These are phyloP conservation scores for Trachops cirrhosus DNA, from an alignment of 2,797 vertebrate genomes.

Conservation along the genomic window DNA sequence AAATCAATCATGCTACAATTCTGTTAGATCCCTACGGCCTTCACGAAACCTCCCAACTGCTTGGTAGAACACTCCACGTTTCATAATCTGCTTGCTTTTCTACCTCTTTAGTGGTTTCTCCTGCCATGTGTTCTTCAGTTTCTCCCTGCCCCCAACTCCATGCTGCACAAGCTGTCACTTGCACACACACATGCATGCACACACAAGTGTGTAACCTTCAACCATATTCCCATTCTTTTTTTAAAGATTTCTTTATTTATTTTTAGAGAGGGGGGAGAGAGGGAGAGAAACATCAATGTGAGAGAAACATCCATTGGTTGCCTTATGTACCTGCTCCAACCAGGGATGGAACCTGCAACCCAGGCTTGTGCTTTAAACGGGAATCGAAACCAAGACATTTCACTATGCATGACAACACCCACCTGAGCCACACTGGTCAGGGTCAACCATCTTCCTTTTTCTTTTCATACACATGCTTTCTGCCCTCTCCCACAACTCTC, in stretches of 20 bases:
- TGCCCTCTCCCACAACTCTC: neutral
- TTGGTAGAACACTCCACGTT: neutral
- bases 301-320: neutral
- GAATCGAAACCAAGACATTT: neutral
- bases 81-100: neutral
- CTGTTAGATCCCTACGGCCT: neutral
- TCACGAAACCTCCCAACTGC: neutral
- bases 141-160: neutral
- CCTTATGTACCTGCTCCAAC: neutral
- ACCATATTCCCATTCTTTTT: neutral
- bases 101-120: neutral
- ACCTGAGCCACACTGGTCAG: neutral
- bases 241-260: neutral
- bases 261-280: neutral
- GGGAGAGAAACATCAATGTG: neutral
- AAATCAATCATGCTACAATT: neutral
- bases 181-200: fast-evolving
- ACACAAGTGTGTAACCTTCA: fast-evolving
- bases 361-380: neutral
- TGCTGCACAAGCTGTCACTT: neutral
- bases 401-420: neutral
- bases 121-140: fast-evolving
- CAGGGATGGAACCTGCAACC: neutral
- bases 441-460: neutral
- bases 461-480: neutral